A percentile compares a stretch with the other conserved stretches of the same genome.
Evolutionary conservation across 2,888 invertebrate genomes (phyloP).

Genomic region (Heteropelma amictum): DNA sequence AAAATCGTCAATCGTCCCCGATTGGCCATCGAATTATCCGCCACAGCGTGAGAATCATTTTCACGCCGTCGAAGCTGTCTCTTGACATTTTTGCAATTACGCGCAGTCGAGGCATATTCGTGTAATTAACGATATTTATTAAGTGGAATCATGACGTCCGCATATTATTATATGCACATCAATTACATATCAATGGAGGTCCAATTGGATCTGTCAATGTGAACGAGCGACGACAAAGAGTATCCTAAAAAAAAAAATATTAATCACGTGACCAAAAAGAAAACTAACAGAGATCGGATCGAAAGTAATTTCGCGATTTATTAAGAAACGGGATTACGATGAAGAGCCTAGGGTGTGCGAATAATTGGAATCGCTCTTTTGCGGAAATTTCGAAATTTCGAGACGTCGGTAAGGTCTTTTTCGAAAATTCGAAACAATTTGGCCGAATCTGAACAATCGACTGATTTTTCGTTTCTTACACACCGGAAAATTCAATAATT

Average conservation of each 20-base stretch:
- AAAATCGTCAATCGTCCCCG: too few species aligned
- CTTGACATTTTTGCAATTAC: slow-evolving; percentile 4
- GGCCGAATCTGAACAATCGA: too few species aligned
- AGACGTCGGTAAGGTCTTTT: too few species aligned
- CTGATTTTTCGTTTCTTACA: too few species aligned
- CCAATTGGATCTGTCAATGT: slow-evolving; percentile 15
- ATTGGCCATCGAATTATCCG: too few species aligned
- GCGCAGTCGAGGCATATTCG: slow-evolving; percentile 29
- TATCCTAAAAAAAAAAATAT: slow-evolving; percentile 14
- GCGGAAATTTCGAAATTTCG: too few species aligned
- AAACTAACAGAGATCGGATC: neutral
- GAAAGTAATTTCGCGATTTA: neutral
- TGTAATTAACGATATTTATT: slow-evolving; percentile 35
- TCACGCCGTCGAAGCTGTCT: neutral
- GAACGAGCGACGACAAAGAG: neutral
- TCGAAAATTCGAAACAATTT: too few species aligned
- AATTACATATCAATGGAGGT: slow-evolving; percentile 26
- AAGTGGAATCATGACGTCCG: slow-evolving; percentile 37
- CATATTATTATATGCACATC: slow-evolving; percentile 42
- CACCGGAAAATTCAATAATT: too few species aligned
- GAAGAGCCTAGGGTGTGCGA: too few species aligned
- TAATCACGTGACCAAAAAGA: neutral
- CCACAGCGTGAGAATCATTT: too few species aligned
- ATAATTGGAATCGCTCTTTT: too few species aligned
- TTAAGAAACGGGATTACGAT: neutral